Percentiles rank a stretch among this genome's conserved stretches.
Evolutionary conservation across 2,888 invertebrate genomes (phyloP).

Genomic region (Lasioglossum calceatum): DNA sequence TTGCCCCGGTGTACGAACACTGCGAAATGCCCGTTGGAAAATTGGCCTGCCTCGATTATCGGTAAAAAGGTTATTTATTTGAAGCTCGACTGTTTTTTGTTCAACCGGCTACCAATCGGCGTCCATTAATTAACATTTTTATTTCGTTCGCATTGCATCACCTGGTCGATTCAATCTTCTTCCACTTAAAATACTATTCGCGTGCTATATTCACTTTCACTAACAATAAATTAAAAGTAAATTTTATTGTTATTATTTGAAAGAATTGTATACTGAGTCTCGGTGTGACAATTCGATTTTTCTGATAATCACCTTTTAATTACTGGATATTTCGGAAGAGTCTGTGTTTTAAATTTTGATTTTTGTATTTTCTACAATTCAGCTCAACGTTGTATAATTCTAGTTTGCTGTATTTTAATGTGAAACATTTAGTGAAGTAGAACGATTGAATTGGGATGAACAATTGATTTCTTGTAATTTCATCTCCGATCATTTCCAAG

Average conservation of each 20-base stretch:
- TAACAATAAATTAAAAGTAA: not conserved
- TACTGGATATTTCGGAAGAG: too few species aligned
- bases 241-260: not conserved
- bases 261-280: not conserved
- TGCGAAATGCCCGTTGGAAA: not conserved
- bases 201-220: not conserved
- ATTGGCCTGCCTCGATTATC: slow-evolving; percentile 6
- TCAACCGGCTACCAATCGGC: not conserved
- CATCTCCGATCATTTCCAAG: not conserved
- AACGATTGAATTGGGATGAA: not conserved
- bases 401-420: not conserved
- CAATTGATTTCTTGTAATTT: not conserved
- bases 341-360: too few species aligned
- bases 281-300: too few species aligned
- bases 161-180: not conserved
- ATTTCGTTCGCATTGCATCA: not conserved
- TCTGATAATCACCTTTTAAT: too few species aligned
- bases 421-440: not conserved
- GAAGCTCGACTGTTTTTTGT: not conserved
- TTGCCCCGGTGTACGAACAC: not conserved
- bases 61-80: not conserved
- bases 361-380: too few species aligned
- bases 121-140: not conserved
- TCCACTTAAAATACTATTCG: not conserved
- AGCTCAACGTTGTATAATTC: too few species aligned